Evolutionary conservation across 2,888 invertebrate species (phyloP), one percentile per base, ranked within the genome.

Genomic region (Prenolepis imparis): DNA sequence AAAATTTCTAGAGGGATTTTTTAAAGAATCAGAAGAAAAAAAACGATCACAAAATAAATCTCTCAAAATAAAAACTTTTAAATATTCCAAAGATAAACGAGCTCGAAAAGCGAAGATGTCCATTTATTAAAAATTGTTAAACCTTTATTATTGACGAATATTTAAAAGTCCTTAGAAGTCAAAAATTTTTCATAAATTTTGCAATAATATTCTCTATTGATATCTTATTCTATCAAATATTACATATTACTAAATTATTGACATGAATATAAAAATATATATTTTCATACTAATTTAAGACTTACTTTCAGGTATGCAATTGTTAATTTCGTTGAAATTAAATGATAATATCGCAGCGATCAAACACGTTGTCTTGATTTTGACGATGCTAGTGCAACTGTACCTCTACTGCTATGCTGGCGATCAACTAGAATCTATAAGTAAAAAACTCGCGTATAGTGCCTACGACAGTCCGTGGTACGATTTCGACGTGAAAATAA

Each of bases 371-470:
- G 73, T 91, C 0, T 82, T 91, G 9, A 89, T 91, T 5, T 72
- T 89, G 6, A 91, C 92, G 21, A 67, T 92, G 55, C 84, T 92
- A 70, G 86, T 90, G 9, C 92, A 93, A 75, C 70, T 93, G 5
- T 93, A 89, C 75, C 86, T 92, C 8, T 93, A 91, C 86, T 89
- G 90, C 59, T 93, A 91, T 68, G 93, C 91, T 2, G 92, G 92
- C 8, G 90, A 91, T 39, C 86, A 75, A 9, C 80, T 93, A n/a
- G 91, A 92, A 18, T 84, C 87, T 5, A 87, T 89, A 18, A 89
- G 88, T 55, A 87, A 73, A 6, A 85, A 72, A 11, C 73, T 92
- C 48, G 90, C 87, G 0, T 77, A 81, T n/a, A 90, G 90, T 0
- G 87, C 68, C 28, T 93, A 92, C 80, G 81, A 89, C 32, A 89